Percentiles rank a stretch among this genome's conserved stretches.
phyloP scores from a whole-genome alignment of 2,113 vertebrate species.

The Oreamnos americanus region DNA sequence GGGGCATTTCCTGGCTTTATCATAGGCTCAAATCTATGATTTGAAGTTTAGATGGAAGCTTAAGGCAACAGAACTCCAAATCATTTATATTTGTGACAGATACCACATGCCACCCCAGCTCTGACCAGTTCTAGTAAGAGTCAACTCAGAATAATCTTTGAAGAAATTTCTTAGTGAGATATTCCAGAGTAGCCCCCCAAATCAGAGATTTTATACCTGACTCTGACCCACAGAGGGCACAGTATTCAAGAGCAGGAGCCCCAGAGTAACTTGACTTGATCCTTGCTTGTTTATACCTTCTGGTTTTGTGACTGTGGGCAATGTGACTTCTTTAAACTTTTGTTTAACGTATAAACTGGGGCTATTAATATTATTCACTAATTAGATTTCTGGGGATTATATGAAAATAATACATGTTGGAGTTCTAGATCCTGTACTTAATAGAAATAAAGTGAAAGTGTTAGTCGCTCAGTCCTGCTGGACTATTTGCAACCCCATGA shows the following conservation, averaged over 20 bases:
- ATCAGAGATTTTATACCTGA: background rate
- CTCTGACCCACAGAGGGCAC: background rate
- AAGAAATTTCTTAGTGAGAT: background rate
- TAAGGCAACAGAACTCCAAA: background rate
- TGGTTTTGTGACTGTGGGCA: background rate
- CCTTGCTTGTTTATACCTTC: background rate
- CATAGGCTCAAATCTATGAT: background rate
- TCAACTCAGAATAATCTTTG: background rate
- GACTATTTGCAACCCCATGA: background rate
- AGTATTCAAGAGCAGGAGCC: background rate
- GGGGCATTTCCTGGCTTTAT: background rate
- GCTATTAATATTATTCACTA: background rate
- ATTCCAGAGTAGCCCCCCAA: background rate
- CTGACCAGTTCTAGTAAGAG: background rate
- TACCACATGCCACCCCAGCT: background rate
- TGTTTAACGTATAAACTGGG: background rate
- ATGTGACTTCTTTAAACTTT: background rate
- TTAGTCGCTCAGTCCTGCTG: rapidly evolving
- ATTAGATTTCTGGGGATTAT: background rate
- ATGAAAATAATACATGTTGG: background rate
- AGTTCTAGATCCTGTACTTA: background rate
- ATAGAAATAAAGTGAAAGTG: background rate
- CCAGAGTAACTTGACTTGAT: background rate
- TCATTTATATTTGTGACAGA: background rate
- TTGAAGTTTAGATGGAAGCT: conserved; percentile 19